Evolutionary conservation across 2,113 vertebrate genomes (phyloP).

Genomic region (Xiphophorus maculatus): DNA sequence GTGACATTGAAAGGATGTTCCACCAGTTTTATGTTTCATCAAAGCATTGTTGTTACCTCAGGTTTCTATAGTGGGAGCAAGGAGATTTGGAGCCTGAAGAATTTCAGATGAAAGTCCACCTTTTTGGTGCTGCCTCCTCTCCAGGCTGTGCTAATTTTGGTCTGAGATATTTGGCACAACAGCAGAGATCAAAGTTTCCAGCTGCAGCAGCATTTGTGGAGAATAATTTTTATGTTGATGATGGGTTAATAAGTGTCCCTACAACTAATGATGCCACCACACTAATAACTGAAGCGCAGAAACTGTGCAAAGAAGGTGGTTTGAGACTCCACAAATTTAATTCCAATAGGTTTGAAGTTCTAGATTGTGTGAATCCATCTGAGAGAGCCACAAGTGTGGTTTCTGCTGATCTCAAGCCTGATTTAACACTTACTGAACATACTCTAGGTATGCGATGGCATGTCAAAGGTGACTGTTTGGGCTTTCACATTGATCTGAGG

Average conservation of each 20-base stretch:
- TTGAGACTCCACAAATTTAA: slow-evolving; percentile 1
- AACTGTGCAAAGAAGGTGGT: background rate
- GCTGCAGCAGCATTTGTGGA: background rate
- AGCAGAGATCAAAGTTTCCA: background rate
- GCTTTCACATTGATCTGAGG: background rate
- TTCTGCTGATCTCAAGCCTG: background rate
- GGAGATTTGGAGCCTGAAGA: background rate
- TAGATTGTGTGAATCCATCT: background rate
- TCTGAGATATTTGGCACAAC: background rate
- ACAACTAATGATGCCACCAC: background rate
- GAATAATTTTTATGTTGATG: slow-evolving; percentile 1
- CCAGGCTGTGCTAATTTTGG: slow-evolving; percentile 4
- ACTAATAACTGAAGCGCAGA: background rate
- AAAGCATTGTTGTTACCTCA: background rate
- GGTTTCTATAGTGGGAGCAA: background rate
- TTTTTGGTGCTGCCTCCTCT: slow-evolving; percentile 7
- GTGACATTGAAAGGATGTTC: background rate
- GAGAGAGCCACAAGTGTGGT: background rate
- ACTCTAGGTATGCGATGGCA: no score
- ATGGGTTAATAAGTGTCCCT: background rate
- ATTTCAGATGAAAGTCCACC: background rate
- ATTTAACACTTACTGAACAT: background rate
- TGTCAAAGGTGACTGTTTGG: no score
- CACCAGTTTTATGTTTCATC: background rate
- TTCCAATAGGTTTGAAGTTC: background rate